Conservation (phyloP, 1,140 invertebrate genomes). For the Zaprionus camerounensis region DNA sequence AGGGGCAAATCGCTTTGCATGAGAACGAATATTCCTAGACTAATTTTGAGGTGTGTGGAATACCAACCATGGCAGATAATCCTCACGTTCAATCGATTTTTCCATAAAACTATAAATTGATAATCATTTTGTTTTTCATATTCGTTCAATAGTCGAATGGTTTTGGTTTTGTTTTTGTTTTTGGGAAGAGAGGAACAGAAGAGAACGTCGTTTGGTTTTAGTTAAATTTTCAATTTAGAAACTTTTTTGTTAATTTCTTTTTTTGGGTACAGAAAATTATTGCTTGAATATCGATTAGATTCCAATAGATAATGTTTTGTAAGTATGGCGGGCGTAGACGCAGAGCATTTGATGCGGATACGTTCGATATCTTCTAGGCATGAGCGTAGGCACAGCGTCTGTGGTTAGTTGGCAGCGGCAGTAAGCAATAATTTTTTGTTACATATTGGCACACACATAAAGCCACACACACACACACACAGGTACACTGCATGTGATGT, state of each 20-base stretch:
- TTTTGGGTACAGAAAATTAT: conserved; percentile 70
- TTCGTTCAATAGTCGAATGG: conserved; percentile 6
- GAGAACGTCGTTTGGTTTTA: conserved; percentile 61
- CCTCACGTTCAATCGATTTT: conserved; percentile 88
- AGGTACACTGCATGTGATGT: background rate
- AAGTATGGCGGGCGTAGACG: background rate
- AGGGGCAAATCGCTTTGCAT: conserved; percentile 48
- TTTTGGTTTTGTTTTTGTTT: conserved; percentile 26
- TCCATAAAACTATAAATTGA: conserved; percentile 88
- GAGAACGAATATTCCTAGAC: conserved; percentile 50
- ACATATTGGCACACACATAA: conserved; percentile 24
- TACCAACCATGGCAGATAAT: conserved; percentile 91
- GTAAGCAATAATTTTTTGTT: conserved; percentile 81
- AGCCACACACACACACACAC: background rate
- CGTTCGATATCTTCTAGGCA: conserved; percentile 11
- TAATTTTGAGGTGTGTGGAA: conserved; percentile 56
- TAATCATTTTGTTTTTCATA: conserved; percentile 23
- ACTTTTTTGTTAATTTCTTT: conserved; percentile 9
- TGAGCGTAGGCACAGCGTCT: conserved; percentile 35
- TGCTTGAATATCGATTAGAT: conserved; percentile 46
- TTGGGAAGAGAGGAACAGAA: conserved; percentile 70
- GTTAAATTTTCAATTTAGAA: conserved; percentile 9
- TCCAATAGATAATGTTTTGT: background rate
- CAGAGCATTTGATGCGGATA: conserved; percentile 26
- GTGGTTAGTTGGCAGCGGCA: conserved; percentile 52